Conservation (phyloP, 2,113 vertebrate genomes). For the Chlorodrepanis virens region DNA sequence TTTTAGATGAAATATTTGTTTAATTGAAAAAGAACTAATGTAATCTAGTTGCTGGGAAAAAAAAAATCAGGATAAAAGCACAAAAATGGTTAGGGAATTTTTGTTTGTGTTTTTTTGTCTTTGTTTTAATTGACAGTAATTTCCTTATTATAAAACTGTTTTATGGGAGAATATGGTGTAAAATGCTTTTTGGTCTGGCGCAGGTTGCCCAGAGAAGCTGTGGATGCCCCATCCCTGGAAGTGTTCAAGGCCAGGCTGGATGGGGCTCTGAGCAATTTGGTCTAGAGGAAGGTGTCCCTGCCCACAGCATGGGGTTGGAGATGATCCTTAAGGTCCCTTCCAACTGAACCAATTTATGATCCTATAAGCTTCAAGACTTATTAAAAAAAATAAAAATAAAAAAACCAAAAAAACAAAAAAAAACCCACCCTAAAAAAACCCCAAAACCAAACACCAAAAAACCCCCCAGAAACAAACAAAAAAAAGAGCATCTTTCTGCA, state of each 20-base stretch:
- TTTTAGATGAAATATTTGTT: neutral
- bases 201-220: neutral
- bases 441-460: too few species aligned
- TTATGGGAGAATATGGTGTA: neutral
- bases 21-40: neutral
- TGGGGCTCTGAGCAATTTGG: neutral
- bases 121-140: neutral
- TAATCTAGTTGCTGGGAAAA: neutral
- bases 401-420: too few species aligned
- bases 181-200: neutral
- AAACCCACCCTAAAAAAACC: too few species aligned
- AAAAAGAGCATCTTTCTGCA: neutral
- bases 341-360: neutral
- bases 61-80: neutral
- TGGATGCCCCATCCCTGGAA: neutral
- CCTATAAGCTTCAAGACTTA: neutral
- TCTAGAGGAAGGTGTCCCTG: neutral
- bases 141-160: neutral
- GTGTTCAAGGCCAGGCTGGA: neutral
- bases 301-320: neutral
- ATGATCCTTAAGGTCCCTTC: neutral
- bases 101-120: neutral
- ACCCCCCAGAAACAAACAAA: neutral
- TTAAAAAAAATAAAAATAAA: neutral
- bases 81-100: neutral